These are phyloP conservation scores for Aleadryas rufinucha DNA, from an alignment of 2,113 vertebrate genomes.

Conservation along the genomic window DNA sequence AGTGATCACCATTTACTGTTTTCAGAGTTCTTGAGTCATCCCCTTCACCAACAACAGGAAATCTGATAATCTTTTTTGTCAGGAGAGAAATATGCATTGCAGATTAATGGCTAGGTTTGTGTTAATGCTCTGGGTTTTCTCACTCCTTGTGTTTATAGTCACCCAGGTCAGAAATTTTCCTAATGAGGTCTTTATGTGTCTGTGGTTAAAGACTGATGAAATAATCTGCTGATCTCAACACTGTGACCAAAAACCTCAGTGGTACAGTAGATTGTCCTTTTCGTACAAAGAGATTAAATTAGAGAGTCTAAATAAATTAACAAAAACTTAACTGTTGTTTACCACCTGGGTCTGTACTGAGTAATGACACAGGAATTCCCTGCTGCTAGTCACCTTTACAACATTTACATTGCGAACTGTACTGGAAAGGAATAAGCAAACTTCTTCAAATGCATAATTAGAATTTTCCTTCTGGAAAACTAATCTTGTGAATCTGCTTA, in stretches of 20 bases:
- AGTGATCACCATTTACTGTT: background rate
- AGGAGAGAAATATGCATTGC: background rate
- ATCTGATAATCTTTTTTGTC: background rate
- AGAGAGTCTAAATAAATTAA: background rate
- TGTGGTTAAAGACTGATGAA: background rate
- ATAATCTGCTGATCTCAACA: background rate
- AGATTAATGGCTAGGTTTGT: background rate
- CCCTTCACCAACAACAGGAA: background rate
- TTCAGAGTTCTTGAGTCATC: background rate
- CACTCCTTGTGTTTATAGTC: background rate
- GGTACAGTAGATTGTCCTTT: background rate
- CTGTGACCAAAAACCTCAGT: background rate
- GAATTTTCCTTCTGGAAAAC: constrained; percentile 11
- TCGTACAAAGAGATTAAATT: background rate
- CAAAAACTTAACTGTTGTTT: background rate
- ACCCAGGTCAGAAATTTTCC: background rate
- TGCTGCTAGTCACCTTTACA: background rate
- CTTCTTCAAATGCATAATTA: background rate
- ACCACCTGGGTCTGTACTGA: background rate
- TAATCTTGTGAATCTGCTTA: background rate
- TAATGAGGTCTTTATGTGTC: background rate
- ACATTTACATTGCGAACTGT: background rate
- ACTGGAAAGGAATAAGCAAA: background rate
- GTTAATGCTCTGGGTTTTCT: background rate
- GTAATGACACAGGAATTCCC: background rate